Conservation (phyloP, 2,113 vertebrate species). For the Patagioenas fasciata region DNA sequence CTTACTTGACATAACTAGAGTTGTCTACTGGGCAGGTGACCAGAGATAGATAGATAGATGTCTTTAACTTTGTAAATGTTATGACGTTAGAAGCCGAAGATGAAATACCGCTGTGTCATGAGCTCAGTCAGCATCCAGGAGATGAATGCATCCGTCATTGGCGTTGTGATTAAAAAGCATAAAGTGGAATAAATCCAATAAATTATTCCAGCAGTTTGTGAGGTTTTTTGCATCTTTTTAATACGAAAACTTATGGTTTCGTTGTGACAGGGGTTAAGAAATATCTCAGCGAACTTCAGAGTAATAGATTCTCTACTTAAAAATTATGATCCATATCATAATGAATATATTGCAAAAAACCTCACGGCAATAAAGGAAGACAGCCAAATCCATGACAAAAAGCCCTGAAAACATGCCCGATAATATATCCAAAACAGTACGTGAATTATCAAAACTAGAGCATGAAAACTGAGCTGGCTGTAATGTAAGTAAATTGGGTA, state of each 20-base stretch:
- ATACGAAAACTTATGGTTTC: background rate
- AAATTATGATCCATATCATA: background rate
- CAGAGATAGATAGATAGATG: background rate
- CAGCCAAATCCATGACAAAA: background rate
- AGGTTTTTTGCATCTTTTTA: background rate
- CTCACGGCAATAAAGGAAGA: fast-evolving
- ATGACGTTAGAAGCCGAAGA: background rate
- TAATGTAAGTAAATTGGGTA: background rate
- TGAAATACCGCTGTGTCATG: background rate
- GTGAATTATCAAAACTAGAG: background rate
- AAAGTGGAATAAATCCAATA: background rate
- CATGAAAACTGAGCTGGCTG: background rate
- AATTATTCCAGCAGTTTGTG: background rate
- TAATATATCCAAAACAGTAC: background rate
- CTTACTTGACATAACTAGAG: background rate
- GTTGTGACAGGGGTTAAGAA: background rate
- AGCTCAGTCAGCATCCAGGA: background rate
- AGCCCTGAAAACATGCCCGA: background rate
- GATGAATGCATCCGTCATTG: background rate
- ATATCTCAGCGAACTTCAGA: background rate
- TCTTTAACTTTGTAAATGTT: background rate
- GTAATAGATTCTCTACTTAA: background rate
- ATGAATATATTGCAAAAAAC: background rate
- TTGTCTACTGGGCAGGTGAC: background rate
- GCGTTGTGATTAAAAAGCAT: background rate